These are phyloP conservation scores for Amblyjoppa fuscipennis DNA, from an alignment of 2,888 invertebrate species.

Conservation along the genomic window DNA sequence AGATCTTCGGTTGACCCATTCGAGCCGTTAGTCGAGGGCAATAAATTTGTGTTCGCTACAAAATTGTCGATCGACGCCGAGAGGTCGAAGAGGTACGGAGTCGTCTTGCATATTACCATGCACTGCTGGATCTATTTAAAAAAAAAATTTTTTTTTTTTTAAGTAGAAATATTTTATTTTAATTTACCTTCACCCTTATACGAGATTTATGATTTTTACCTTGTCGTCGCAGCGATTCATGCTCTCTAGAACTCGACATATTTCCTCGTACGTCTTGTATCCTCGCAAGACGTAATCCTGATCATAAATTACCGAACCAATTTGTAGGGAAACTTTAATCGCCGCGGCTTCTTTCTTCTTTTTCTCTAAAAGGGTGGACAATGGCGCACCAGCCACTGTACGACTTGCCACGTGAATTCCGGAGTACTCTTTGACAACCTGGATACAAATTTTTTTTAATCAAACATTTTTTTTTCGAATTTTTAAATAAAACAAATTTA, in stretches of 20 bases:
- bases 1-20: constrained; percentile 60
- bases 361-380: constrained; percentile 74
- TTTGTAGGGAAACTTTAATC: constrained; percentile 73
- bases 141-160: background rate
- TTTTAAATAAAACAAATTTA: background rate
- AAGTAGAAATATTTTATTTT: background rate
- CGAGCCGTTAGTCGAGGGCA: constrained; percentile 59
- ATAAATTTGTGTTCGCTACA: constrained; percentile 70
- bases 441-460: constrained; percentile 30
- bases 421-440: constrained; percentile 72
- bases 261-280: constrained; percentile 73
- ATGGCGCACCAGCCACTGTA: constrained; percentile 73
- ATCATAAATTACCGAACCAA: constrained; percentile 70
- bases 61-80: constrained; percentile 74
- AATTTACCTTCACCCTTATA: constrained; percentile 4
- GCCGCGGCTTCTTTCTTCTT: constrained; percentile 75
- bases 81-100: constrained; percentile 73
- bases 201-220: constrained; percentile 64
- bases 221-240: constrained; percentile 77
- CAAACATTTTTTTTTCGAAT: background rate
- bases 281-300: constrained; percentile 72
- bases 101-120: constrained; percentile 75
- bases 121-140: constrained; percentile 77
- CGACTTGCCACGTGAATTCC: constrained; percentile 76
- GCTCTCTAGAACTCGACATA: constrained; percentile 70